Conservation (phyloP, 1,140 invertebrate genomes). For the Lepidurus packardi region DNA sequence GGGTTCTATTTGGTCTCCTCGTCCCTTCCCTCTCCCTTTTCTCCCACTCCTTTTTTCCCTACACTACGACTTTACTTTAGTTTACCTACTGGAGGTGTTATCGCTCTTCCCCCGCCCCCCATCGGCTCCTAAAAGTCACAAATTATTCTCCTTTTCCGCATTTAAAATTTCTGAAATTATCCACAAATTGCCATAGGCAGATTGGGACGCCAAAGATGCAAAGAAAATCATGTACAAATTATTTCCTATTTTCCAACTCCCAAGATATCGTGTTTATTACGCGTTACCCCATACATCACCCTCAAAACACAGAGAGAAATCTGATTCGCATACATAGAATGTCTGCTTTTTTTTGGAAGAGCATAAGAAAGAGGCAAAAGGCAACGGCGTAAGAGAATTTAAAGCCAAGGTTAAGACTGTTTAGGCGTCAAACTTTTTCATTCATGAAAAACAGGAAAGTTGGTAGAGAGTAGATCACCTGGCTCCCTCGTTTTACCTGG, state of each 20-base stretch:
- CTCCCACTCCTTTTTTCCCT: not conserved
- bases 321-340: not conserved
- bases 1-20: not conserved
- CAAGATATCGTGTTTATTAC: too few relatives aligned
- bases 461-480: not conserved
- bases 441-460: conserved; percentile 5
- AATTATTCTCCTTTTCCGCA: too few relatives aligned
- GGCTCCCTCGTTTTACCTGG: not conserved
- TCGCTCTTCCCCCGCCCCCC: too few relatives aligned
- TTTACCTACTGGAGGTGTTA: too few relatives aligned
- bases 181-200: too few relatives aligned
- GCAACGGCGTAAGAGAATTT: not conserved
- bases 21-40: not conserved
- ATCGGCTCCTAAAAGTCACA: too few relatives aligned
- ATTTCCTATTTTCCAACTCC: too few relatives aligned
- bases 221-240: too few relatives aligned
- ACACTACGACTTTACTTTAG: too few relatives aligned
- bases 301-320: not conserved
- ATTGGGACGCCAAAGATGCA: too few relatives aligned
- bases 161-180: too few relatives aligned
- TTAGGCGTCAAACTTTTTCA: not conserved
- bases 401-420: not conserved
- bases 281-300: too few relatives aligned
- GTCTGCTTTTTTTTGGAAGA: not conserved
- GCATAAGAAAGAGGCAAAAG: not conserved